Evolutionary conservation across 1,140 invertebrate species (phyloP), one percentile per base, ranked within the genome.

Genomic region (Triops cancriformis): DNA sequence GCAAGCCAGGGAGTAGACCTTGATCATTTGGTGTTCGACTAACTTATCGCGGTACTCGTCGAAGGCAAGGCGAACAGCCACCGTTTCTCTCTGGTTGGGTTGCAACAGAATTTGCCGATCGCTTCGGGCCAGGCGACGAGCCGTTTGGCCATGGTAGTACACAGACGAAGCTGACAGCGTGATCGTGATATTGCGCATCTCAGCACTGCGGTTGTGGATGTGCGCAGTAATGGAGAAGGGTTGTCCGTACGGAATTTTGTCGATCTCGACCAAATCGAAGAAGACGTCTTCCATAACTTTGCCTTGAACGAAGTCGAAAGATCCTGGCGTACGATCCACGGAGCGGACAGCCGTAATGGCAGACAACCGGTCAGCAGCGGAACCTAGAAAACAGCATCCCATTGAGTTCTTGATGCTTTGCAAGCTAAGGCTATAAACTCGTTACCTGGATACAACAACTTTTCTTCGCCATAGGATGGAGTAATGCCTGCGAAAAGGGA

Each of bases 1-100:
- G 6, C 87, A 88, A 41, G 89, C 90, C 82, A 91, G 89, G 6
- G 89, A 88, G 41, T 89, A 89, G 73, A 92, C 86, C 83, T 92
- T 92, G 86, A 93, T 89, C 82, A 89, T 91, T 79, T 89, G 89
- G 82, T 92, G 91, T 80, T 93, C 92, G 6, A 92, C 91, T 77
- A 93, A 81, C 82, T 91, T 91, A 12, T 89, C 88, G 75, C 90
- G 82, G 82, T 93, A 93, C 72, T 92, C 90, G 11, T 90, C 87
- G 0, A 88, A 84, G 12, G 84, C 84, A 1, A 92, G 86, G 1
- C 82, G 83, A 27, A 92, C 85, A 79, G 85, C 86, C 1, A 92
- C 83, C 79, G 88, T 84, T 85, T 91, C 89, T 76, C 82, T 23
- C 26, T 37, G 74, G 14, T 42, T 72, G 1, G 51, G 73, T 43